Evolutionary conservation across 2,888 invertebrate genomes (phyloP), one percentile per base, ranked within the genome.

Genomic region (Drosophila kambysellisi): DNA sequence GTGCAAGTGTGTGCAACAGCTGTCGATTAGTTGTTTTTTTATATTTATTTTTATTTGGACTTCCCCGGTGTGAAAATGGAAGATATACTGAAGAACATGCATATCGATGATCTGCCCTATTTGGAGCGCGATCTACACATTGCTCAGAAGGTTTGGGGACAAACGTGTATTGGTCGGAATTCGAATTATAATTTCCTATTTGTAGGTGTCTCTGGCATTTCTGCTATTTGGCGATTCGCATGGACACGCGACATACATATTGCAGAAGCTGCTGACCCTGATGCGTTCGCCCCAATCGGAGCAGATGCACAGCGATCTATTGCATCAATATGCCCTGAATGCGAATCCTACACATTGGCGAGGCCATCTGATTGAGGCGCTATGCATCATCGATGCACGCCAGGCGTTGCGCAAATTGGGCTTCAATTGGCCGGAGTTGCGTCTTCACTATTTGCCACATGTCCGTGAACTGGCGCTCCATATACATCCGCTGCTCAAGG

Each of bases 341-440:
- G 56, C 67, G 0, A 88, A 91, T 58, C 64, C 86, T 0, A 52
- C 60, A 3, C 80, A 91, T 25, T 95, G 95, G 95, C 91, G 92
- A 32, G 78, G 89, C 0, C 91, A 92, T 75, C 74, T 95, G 1
- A 67, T 95, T 0, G 95, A 95, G 91, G 94, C 94, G 0, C 77
- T 95, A 29, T 92, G 94, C 65, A 93, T 95, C 29, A 94, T 95
- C 17, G 83, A 83, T 57, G 92, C 92, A 1, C 89, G 91, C 0
- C 79, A 76, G 32, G 89, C 93, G 6, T 59, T 94, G 32, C 89
- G 91, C 12, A 93, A 93, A 68, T 66, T 94, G 11, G 94, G 94
- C 30, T 89, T 93, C 3, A 48, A 73, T 4, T 82, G 91, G 72
- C 39, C 76, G 15, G 91, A 92, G 15, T 52, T 94, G 43, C 79